A percentile compares a stretch with the other conserved stretches of the same genome.
These are phyloP conservation scores for Lasiurus borealis DNA, from an alignment of 2,113 vertebrate species.

Conservation along the genomic window DNA sequence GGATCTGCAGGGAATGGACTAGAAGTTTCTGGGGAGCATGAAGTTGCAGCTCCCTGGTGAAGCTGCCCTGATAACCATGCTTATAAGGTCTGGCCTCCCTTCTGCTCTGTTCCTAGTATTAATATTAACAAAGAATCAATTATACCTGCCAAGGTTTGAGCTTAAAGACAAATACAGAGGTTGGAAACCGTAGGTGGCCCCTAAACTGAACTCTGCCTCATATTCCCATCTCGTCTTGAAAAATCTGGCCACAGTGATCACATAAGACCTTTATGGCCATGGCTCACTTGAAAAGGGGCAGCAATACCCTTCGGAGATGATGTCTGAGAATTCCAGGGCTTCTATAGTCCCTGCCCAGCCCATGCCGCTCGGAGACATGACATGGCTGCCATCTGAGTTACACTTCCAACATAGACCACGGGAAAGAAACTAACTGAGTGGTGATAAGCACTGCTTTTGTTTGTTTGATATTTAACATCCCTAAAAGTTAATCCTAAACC, in stretches of 20 bases:
- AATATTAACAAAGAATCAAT: not conserved
- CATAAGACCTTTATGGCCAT: not conserved
- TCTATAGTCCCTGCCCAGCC: not conserved
- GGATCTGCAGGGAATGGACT: too few relatives aligned
- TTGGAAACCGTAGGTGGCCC: not conserved
- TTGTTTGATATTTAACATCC: conserved; percentile 19
- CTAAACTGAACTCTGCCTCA: not conserved
- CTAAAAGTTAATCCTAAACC: not conserved
- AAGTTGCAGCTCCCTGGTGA: not conserved
- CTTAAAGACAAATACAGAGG: not conserved
- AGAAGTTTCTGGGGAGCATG: not conserved
- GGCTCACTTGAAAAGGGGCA: not conserved
- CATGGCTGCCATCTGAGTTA: not conserved
- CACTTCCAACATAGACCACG: not conserved
- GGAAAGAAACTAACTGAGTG: not conserved
- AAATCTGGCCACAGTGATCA: not conserved
- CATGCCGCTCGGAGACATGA: not conserved
- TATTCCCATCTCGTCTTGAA: not conserved
- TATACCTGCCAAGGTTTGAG: not conserved
- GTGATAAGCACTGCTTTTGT: not conserved
- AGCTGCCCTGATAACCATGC: not conserved
- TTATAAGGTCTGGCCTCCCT: not conserved
- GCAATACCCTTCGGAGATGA: not conserved
- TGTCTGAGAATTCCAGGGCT: not conserved
- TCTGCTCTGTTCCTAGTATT: not conserved